A percentile compares a stretch with the other conserved stretches of the same genome.
Evolutionary conservation across 1,140 invertebrate genomes (phyloP).

Genomic region (Lysiphlebus fabarum): DNA sequence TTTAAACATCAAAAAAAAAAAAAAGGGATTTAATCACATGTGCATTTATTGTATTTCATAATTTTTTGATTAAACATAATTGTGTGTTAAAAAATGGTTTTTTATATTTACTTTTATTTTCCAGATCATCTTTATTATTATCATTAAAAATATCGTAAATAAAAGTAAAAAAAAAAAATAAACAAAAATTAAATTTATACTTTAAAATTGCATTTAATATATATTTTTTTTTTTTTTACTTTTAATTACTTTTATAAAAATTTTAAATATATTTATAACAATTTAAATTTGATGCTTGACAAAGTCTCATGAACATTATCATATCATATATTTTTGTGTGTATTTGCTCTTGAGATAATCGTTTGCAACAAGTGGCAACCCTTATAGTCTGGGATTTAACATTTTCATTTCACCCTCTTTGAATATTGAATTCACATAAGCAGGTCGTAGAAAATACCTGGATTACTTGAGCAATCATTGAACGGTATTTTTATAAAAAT

Average conservation of each 20-base stretch:
- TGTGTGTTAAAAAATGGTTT: conserved; percentile 47
- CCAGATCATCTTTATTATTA: conserved; percentile 27
- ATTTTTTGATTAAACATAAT: conserved; percentile 58
- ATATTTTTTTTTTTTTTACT: too few relatives aligned
- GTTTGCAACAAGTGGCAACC: conserved; percentile 22
- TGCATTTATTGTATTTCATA: conserved; percentile 57
- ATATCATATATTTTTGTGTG: too few relatives aligned
- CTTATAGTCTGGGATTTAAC: background rate
- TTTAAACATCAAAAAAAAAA: conserved; percentile 32
- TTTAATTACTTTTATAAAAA: too few relatives aligned
- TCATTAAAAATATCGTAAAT: too few relatives aligned
- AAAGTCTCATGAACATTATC: too few relatives aligned
- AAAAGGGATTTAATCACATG: conserved; percentile 53
- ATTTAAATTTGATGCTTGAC: too few relatives aligned
- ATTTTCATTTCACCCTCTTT: background rate
- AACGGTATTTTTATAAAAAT: conserved; percentile 5
- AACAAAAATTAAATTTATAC: too few relatives aligned
- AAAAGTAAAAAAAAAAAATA: too few relatives aligned
- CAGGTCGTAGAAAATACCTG: background rate
- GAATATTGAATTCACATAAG: too few relatives aligned
- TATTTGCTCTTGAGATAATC: conserved; percentile 17
- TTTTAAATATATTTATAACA: too few relatives aligned
- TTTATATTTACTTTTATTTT: conserved; percentile 28
- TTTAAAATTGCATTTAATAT: too few relatives aligned
- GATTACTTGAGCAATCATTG: background rate